A percentile compares a stretch with the other conserved stretches of the same genome.
Conservation (phyloP, 1,140 invertebrate species). For the Brachystomella parvula region DNA sequence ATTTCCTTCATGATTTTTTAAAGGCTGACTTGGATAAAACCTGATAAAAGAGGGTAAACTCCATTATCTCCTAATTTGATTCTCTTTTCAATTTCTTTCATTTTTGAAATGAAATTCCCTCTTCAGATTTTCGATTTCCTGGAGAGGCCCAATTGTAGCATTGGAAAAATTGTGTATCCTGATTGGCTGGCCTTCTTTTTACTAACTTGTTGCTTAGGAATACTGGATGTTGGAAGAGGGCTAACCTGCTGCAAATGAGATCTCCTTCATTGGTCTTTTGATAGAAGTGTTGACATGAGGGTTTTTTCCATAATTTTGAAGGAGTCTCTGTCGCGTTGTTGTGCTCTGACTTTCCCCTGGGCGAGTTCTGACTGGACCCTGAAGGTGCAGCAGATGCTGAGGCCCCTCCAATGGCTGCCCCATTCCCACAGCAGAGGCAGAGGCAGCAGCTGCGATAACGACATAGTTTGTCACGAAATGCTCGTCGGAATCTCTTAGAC, state of each 20-base stretch:
- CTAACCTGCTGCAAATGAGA: constrained; percentile 25
- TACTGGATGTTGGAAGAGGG: too few relatives aligned
- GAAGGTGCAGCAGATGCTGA: constrained; percentile 19
- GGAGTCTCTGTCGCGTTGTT: constrained; percentile 29
- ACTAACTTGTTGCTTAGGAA: too few relatives aligned
- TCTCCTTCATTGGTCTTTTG: constrained; percentile 16
- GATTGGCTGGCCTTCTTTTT: too few relatives aligned
- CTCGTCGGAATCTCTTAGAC: constrained; percentile 69
- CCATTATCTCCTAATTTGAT: too few relatives aligned
- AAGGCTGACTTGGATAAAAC: too few relatives aligned
- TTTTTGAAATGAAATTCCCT: too few relatives aligned
- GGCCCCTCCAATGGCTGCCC: constrained; percentile 26
- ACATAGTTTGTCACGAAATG: constrained; percentile 36
- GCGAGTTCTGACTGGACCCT: constrained; percentile 19
- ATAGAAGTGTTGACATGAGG: constrained; percentile 10
- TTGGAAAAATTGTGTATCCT: too few relatives aligned
- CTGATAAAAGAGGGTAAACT: too few relatives aligned
- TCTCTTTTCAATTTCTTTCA: too few relatives aligned
- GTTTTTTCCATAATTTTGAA: constrained; percentile 32
- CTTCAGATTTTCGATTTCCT: too few relatives aligned
- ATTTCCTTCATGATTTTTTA: too few relatives aligned
- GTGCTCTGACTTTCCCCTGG: constrained; percentile 32
- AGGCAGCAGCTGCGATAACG: constrained; percentile 26
- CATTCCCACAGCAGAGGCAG: constrained; percentile 34
- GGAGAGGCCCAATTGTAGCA: too few relatives aligned